phyloP scores from a whole-genome alignment of 2,797 vertebrate species.

The Trichosurus vulpecula region DNA sequence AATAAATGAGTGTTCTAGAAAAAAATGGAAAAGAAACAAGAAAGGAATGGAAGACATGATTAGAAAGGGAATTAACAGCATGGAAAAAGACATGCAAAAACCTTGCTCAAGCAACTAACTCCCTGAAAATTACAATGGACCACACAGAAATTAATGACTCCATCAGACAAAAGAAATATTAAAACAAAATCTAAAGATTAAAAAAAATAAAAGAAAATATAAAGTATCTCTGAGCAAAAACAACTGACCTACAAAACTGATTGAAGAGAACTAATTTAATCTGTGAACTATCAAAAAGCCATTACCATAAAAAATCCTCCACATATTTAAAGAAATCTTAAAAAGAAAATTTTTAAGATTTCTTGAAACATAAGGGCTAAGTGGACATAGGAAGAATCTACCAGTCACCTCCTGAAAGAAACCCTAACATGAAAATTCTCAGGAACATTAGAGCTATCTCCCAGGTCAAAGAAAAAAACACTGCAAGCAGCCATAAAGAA shows the following conservation, averaged over 20 bases:
- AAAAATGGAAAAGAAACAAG: not conserved
- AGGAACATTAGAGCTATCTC: too few relatives aligned
- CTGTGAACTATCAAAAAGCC: not conserved
- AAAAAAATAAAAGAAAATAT: not conserved
- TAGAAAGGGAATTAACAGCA: not conserved
- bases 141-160: not conserved
- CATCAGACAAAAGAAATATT: not conserved
- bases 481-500: too few relatives aligned
- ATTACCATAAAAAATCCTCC: not conserved
- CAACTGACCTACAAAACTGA: not conserved
- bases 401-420: too few relatives aligned
- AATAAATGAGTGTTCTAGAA: not conserved
- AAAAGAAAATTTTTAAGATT: not conserved
- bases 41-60: not conserved
- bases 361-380: not conserved
- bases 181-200: not conserved
- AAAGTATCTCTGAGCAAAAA: not conserved
- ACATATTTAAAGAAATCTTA: not conserved
- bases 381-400: too few relatives aligned
- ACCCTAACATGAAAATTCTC: too few relatives aligned
- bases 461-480: too few relatives aligned
- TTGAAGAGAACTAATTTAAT: not conserved
- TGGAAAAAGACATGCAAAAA: not conserved
- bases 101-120: not conserved
- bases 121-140: not conserved